Evolutionary conservation across 2,797 vertebrate genomes (phyloP).

Genomic region (Halcyon smyrnensis): DNA sequence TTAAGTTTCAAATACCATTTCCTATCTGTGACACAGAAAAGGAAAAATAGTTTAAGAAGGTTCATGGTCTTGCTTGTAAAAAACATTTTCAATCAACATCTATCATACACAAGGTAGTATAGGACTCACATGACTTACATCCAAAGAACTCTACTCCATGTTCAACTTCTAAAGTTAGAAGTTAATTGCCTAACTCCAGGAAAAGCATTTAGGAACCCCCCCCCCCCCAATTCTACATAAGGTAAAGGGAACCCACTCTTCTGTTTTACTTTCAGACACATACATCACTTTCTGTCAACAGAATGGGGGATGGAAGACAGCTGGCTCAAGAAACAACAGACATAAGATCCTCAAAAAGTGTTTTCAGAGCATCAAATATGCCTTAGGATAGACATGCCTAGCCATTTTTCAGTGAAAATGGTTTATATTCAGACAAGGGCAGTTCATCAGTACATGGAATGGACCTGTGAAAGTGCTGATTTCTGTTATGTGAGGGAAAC

Average conservation of each 20-base stretch:
- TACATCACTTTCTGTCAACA: background rate
- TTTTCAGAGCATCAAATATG: background rate
- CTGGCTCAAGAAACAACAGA: background rate
- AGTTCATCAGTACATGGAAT: background rate
- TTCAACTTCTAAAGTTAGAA: slow-evolving; percentile 25
- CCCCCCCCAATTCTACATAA: background rate
- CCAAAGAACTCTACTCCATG: background rate
- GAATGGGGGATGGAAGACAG: background rate
- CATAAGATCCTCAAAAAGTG: background rate
- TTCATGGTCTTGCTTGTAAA: slow-evolving; percentile 46
- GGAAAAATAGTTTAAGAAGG: slow-evolving; percentile 47
- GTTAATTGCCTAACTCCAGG: slow-evolving; percentile 12
- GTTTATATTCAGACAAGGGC: background rate
- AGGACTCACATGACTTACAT: slow-evolving; percentile 32
- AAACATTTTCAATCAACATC: slow-evolving; percentile 50
- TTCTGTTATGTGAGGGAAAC: background rate
- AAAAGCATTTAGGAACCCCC: background rate
- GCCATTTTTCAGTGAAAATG: background rate
- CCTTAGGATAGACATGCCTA: background rate
- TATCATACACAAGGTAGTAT: background rate
- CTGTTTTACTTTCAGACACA: background rate
- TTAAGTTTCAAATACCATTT: slow-evolving; percentile 69
- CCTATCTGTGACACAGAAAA: slow-evolving; percentile 53
- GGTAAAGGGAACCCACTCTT: background rate
- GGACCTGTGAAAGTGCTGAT: background rate